Evolutionary conservation across 2,113 vertebrate species (phyloP), one percentile per base, ranked within the genome.

Genomic region (Lampris megalopsis): DNA sequence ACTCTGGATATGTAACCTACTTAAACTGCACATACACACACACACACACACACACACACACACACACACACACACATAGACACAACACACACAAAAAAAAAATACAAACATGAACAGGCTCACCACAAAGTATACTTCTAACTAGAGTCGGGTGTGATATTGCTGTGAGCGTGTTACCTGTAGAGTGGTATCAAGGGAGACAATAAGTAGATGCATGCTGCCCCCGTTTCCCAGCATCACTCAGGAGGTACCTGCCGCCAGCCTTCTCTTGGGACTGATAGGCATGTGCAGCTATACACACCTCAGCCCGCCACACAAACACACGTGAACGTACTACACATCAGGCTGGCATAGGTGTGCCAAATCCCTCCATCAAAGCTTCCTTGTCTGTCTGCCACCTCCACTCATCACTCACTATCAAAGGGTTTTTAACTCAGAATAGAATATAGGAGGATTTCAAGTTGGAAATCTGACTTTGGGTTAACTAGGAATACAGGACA

Each of bases 1-100:
- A 83, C 81, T 83, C 54, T 81, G 78, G 85, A 87, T 89, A 68
- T 79, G 73, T 92, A 90, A 93, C 90, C 91, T 89, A 93, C 84
- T 91, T 92, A n/a, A 24, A 71, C 73, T 63, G 49, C 63, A 66
- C n/a, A 35, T 37, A 3, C 52, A 11, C 71, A 35, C 58, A 49
- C 48, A 48, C 50, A 53, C 9, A 47, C 38, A 11, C 43, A 53
- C n/a, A 40, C 56, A 60, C 36, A 61, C 49, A 61, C 38, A 5
- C 13, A 4, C 35, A 56, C 53, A 67, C 66, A 13, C 49, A 52
- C 49, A 52, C 49, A 52, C 49, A 5, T 3, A 48, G 1, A 13
- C 49, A 57, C 53, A 35, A 56, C 50, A 53, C 50, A 53, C 11
- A 53, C 50, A 35, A 24, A 24, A 24, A 24, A 24, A 24, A 24